These are phyloP conservation scores for Hephaestus fuliginosus DNA, from an alignment of 2,797 vertebrate species.

Conservation along the genomic window DNA sequence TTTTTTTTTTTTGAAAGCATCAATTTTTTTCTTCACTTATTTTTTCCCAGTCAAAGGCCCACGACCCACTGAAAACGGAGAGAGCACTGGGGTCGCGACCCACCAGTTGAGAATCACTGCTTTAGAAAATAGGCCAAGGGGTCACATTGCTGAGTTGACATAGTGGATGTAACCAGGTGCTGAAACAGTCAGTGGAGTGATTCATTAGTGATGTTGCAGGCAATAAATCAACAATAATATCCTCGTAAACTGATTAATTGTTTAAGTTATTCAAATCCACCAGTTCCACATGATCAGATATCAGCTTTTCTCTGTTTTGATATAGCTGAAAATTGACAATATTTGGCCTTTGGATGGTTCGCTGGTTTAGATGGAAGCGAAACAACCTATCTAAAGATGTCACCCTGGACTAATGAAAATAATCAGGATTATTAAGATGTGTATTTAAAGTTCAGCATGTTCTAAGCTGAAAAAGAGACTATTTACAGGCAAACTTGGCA, in stretches of 20 bases:
- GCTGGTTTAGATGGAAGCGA: neutral
- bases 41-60: too few relatives aligned
- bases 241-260: neutral
- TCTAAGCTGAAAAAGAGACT: neutral
- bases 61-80: too few relatives aligned
- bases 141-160: neutral
- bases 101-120: too few relatives aligned
- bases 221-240: neutral
- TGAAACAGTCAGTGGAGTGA: neutral
- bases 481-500: neutral
- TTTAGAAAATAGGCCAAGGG: conserved; percentile 12
- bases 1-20: too few relatives aligned
- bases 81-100: too few relatives aligned
- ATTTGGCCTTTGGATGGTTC: neutral
- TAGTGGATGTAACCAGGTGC: neutral
- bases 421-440: neutral
- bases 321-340: neutral
- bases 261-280: neutral
- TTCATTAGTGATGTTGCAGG: neutral
- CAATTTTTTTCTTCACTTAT: too few relatives aligned
- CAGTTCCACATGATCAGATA: neutral
- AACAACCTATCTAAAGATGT: neutral
- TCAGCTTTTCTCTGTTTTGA: neutral
- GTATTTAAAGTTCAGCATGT: neutral
- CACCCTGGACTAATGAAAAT: neutral